Base-by-base conservation (phyloP, 2,113 vertebrate genomes). In the Myotis davidii region DNA sequence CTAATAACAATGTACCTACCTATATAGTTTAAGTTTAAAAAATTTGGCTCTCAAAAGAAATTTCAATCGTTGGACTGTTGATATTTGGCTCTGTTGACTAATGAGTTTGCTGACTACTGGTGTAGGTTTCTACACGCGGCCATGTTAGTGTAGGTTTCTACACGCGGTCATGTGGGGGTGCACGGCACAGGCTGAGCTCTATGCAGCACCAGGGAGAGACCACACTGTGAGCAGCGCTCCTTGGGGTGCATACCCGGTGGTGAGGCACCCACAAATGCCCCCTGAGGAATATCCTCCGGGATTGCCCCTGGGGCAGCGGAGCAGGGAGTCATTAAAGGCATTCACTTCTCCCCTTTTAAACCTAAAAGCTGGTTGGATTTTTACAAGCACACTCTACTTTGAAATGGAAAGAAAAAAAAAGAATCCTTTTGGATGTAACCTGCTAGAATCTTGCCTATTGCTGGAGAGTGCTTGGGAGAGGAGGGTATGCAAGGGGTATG, bases 241-340 rank as follows among this genome's bases (percentile, higher is more conserved):
- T 9, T 39, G 7, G 29, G 13, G 7, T 29, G 2, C 11, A 1
- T 0, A 0, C 10, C 34, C 17, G 1, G 10, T 1, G 9, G 2
- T n/a, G 12, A 59, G 14, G 2, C 29, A n/a, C 39, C 27, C 1
- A 20, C 37, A 81, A 78, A 27, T 25, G 8, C 0, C 6, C 9
- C 27, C 2, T 16, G 9, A 37, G 34, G 14, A 59, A 21, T 8
- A 69, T 3, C 23, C 27, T 27, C 4, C 13, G 48, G 3, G 17
- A 9, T 27, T 42, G 27, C 32, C 27, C 18, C 34, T n/a, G n/a
- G 42, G 29, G 16, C 18, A 11, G 10, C 0, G 3, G 52, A 70
- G 5, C 42, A 11, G 74, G 23, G 2, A 76, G 6, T 4, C 86
- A 77, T 52, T 42, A 3, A 59, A 83, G 9, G 18, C 29, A 76